Percentiles rank a stretch among this genome's conserved stretches.
These are phyloP conservation scores for Proteles cristata DNA, from an alignment of 2,113 vertebrate species.

Conservation along the genomic window DNA sequence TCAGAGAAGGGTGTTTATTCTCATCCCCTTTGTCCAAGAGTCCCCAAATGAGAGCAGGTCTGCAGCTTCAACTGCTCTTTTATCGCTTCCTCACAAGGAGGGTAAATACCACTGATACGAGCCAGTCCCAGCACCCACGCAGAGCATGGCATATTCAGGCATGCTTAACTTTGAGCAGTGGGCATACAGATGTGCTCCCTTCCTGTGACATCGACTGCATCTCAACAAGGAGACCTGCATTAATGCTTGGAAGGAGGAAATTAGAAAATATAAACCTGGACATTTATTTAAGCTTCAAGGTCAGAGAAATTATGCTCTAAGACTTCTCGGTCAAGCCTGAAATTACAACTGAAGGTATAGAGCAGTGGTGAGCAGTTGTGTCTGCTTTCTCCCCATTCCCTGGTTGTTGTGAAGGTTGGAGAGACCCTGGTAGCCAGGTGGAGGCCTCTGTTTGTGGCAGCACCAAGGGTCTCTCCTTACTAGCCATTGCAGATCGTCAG, in stretches of 20 bases:
- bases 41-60: neutral
- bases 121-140: neutral
- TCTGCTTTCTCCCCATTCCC: neutral
- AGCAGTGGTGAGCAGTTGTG: neutral
- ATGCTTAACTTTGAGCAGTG: neutral
- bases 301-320: slow-evolving; percentile 22
- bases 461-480: neutral
- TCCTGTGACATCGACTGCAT: neutral
- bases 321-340: slow-evolving; percentile 19
- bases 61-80: neutral
- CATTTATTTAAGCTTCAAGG: neutral
- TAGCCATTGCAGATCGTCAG: neutral
- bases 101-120: neutral
- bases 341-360: neutral
- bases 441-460: neutral
- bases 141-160: neutral
- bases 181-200: neutral
- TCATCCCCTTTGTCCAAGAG: neutral
- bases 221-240: neutral
- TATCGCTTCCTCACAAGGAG: neutral
- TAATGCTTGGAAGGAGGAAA: neutral
- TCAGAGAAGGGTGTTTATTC: neutral
- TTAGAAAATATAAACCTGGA: neutral
- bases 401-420: neutral
- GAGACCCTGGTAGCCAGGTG: too few species aligned